Evolutionary conservation across 2,113 vertebrate species (phyloP).

Genomic region (Phylloscopus trochiloides): DNA sequence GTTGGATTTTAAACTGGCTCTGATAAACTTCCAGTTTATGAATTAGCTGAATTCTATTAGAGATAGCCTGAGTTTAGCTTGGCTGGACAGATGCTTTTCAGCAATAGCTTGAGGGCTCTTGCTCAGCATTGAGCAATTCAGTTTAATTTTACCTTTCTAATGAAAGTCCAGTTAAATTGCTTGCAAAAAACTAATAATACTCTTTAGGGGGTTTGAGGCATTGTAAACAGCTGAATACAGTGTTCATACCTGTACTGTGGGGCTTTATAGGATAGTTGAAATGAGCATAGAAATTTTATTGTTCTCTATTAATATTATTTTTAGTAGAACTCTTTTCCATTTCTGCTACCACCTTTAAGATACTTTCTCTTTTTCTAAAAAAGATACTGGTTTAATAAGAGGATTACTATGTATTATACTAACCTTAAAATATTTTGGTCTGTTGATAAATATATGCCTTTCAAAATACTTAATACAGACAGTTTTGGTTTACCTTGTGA

Average conservation of each 20-base stretch:
- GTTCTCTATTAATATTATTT: slow-evolving; percentile 50
- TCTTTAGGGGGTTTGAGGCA: slow-evolving; percentile 14
- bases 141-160: slow-evolving; percentile 55
- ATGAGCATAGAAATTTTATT: slow-evolving; percentile 14
- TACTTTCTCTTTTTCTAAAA: slow-evolving; percentile 6
- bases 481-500: slow-evolving; percentile 5
- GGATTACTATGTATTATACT: slow-evolving; percentile 26
- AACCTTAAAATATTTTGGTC: slow-evolving; percentile 46
- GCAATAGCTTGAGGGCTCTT: neutral
- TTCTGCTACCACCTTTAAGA: slow-evolving; percentile 14
- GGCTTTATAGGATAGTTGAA: slow-evolving; percentile 29
- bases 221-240: slow-evolving; percentile 29
- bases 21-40: slow-evolving; percentile 18
- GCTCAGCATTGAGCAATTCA: slow-evolving; percentile 22
- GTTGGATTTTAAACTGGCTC: slow-evolving; percentile 1
- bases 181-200: slow-evolving; percentile 6
- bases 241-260: slow-evolving; percentile 19
- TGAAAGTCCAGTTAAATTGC: slow-evolving; percentile 46
- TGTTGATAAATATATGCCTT: slow-evolving; percentile 23
- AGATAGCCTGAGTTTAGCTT: neutral
- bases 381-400: slow-evolving; percentile 21
- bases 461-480: slow-evolving; percentile 7
- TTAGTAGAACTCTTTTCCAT: slow-evolving; percentile 15
- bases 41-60: neutral
- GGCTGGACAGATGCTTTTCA: neutral